These are phyloP conservation scores for Drosophila chauvacae DNA, from an alignment of 1,140 invertebrate species.

Conservation along the genomic window DNA sequence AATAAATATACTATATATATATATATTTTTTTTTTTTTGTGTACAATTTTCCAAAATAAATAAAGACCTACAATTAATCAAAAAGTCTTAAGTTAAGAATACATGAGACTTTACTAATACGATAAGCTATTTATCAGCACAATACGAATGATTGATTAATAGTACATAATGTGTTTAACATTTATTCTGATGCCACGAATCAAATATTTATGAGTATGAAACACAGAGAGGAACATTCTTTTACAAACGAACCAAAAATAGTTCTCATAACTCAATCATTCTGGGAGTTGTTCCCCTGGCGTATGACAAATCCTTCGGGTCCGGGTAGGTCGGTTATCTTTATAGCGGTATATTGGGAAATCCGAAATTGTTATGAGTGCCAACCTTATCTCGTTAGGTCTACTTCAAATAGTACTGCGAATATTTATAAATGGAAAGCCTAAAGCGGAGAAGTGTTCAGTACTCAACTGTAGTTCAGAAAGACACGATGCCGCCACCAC, in stretches of 20 bases:
- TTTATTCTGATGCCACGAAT: not conserved
- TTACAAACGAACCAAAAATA: conserved; percentile 8
- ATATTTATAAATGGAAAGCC: conserved; percentile 32
- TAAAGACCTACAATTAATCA: conserved; percentile 31
- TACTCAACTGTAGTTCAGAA: conserved; percentile 23
- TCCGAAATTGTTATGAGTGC: conserved; percentile 20
- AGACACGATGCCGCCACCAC: conserved; percentile 39
- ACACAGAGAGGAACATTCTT: not conserved
- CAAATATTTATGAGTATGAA: not conserved
- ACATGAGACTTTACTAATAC: conserved; percentile 19
- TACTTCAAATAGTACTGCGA: conserved; percentile 21
- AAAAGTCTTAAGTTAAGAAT: not conserved
- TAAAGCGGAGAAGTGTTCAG: conserved; percentile 4
- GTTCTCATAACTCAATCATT: not conserved
- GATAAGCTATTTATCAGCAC: conserved; percentile 23
- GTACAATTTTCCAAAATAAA: not conserved
- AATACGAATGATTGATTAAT: conserved; percentile 26
- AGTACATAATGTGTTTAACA: not conserved
- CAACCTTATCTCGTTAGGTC: conserved; percentile 16
- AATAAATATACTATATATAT: not conserved
- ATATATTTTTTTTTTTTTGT: not conserved
- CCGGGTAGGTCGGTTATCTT: conserved; percentile 31
- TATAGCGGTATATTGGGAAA: conserved; percentile 34
- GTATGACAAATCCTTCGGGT: conserved; percentile 11
- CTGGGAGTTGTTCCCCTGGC: conserved; percentile 2